Base-by-base conservation (phyloP, 2,888 invertebrate species). In the Platynereis dumerilii region DNA sequence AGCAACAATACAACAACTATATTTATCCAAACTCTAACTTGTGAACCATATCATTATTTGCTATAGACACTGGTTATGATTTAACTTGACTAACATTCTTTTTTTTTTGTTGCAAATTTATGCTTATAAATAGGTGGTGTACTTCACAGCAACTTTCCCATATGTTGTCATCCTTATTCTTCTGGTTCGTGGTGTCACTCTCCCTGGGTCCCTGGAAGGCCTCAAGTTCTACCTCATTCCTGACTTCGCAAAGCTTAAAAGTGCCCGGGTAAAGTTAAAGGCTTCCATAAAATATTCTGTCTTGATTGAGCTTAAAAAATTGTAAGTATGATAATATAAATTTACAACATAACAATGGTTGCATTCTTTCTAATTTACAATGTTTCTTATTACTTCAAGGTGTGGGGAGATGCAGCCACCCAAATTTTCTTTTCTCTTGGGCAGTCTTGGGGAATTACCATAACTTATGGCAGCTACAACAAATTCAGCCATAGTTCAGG, bases 361-460 rank as follows among this genome's bases (percentile, higher is more conserved):
- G n/a, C n/a, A n/a, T n/a, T n/a, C n/a, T n/a, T n/a, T n/a, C n/a
- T n/a, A n/a, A n/a, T n/a, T n/a, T n/a, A n/a, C n/a, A n/a, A n/a
- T n/a, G n/a, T n/a, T n/a, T n/a, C n/a, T 12, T 28, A n/a, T n/a
- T n/a, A n/a, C 39, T 39, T 39, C n/a, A n/a, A n/a, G n/a, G n/a
- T 59, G 45, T 59, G 59, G 59, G 59, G 59, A 22, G 59, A 59
- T 39, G 59, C 59, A 26, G 59, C 59, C 2, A 24, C 59, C 17
- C 59, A 59, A 45, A 59, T 59, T 17, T 59, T 59, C 59, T 59
- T 26, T 28, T 59, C 59, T 15, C 59, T 59, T 2, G 59, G 59
- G 5, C 59, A 34, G n/a, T 34, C 27, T n/a, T 59, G 59, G 59
- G 59, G 59, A 45, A 42, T 34, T 27, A 44, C 45, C 45, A 52